phyloP scores from a whole-genome alignment of 2,797 vertebrate genomes.

The Melanotaenia parkinsoni region DNA sequence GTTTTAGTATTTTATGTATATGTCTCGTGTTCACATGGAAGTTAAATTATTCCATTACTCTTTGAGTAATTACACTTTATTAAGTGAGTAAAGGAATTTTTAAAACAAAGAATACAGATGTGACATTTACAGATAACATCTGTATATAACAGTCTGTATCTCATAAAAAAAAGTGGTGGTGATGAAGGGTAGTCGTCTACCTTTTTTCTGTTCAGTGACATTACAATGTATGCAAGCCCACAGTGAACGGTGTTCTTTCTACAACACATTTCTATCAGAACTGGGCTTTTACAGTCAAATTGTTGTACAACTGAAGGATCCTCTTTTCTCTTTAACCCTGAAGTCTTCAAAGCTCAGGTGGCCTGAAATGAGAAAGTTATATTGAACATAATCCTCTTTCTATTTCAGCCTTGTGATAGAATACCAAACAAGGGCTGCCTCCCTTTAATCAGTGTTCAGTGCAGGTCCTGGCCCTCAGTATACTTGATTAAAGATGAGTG shows the following conservation, averaged over 20 bases:
- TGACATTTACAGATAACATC: too few species aligned
- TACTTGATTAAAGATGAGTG: background rate
- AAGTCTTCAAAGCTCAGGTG: conserved; percentile 17
- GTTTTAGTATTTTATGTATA: too few species aligned
- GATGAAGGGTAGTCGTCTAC: too few species aligned
- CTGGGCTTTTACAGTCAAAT: background rate
- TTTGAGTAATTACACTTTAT: too few species aligned
- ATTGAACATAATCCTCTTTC: conserved; percentile 29
- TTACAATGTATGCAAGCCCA: background rate
- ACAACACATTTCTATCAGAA: background rate
- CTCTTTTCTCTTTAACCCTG: conserved; percentile 11
- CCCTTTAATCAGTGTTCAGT: background rate
- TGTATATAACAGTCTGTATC: too few species aligned
- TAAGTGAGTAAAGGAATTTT: too few species aligned
- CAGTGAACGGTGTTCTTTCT: background rate
- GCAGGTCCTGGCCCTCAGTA: background rate
- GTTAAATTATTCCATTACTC: too few species aligned
- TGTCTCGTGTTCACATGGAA: too few species aligned
- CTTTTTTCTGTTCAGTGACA: too few species aligned
- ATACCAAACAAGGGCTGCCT: conserved; percentile 1
- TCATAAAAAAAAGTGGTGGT: too few species aligned
- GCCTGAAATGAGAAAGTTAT: conserved; percentile 7
- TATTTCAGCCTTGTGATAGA: conserved; percentile 15
- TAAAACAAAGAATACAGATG: too few species aligned
- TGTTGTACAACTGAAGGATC: background rate